Conservation (phyloP, 2,797 vertebrate species). For the Balearica regulorum region DNA sequence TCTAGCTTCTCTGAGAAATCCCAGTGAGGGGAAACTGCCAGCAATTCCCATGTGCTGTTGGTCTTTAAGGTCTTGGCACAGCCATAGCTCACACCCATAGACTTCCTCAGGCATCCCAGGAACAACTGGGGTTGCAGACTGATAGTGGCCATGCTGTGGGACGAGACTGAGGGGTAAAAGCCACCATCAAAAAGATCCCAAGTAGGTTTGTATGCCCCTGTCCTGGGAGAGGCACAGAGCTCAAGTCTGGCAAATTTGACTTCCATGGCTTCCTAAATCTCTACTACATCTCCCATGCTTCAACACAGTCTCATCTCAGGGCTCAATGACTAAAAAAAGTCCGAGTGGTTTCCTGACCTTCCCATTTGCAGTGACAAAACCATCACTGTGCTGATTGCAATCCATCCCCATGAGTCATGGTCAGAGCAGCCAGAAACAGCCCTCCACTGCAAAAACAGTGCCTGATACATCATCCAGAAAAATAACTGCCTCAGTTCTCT, state of each 20-base stretch:
- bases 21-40: neutral
- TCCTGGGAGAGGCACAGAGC: neutral
- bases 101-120: neutral
- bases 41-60: neutral
- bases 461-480: neutral
- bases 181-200: neutral
- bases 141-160: neutral
- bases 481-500: neutral
- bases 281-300: neutral
- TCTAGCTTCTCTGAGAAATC: neutral
- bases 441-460: neutral
- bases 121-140: accelerated
- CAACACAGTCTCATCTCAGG: neutral
- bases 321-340: neutral
- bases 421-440: neutral
- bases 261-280: neutral
- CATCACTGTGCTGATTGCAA: neutral
- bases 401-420: neutral
- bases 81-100: neutral
- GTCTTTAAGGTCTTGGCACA: neutral
- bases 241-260: neutral
- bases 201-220: neutral
- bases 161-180: neutral
- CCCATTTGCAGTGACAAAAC: neutral
- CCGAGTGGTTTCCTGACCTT: neutral